Conservation (phyloP, 2,797 vertebrate species). For the Coregonus ussuriensis region DNA sequence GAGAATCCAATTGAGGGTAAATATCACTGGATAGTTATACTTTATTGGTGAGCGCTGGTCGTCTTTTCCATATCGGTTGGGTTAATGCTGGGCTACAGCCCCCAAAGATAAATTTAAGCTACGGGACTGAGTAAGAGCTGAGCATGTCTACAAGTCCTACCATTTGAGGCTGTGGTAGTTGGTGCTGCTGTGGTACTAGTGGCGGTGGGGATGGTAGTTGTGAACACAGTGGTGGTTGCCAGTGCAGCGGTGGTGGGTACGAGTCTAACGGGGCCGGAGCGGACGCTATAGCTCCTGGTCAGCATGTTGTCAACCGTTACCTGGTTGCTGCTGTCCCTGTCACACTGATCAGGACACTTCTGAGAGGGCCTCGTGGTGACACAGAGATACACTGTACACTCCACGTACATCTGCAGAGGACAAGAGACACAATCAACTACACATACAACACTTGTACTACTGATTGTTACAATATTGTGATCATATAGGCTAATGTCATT, state of each 20-base stretch:
- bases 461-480: neutral
- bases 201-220: neutral
- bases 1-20: neutral
- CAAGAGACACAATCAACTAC: neutral
- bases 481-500: too few species aligned
- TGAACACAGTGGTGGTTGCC: neutral
- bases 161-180: slow-evolving; percentile 25
- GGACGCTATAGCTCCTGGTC: slow-evolving; percentile 50
- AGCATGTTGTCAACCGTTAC: slow-evolving; percentile 15
- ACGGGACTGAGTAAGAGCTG: neutral
- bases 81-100: too few species aligned
- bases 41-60: neutral
- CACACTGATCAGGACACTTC: slow-evolving; percentile 60
- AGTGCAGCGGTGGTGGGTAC: slow-evolving; percentile 27
- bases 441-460: neutral
- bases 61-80: too few species aligned
- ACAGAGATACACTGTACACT: slow-evolving; percentile 68
- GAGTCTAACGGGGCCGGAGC: slow-evolving; percentile 54
- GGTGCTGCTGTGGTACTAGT: neutral
- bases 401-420: slow-evolving; percentile 64
- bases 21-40: neutral
- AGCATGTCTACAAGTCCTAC: slow-evolving; percentile 40
- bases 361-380: slow-evolving; percentile 51
- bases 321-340: rapidly evolving
- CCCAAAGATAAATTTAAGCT: neutral